Evolutionary conservation across 2,888 invertebrate species (phyloP), one percentile per base, ranked within the genome.

Genomic region (Drosophila koepferae): DNA sequence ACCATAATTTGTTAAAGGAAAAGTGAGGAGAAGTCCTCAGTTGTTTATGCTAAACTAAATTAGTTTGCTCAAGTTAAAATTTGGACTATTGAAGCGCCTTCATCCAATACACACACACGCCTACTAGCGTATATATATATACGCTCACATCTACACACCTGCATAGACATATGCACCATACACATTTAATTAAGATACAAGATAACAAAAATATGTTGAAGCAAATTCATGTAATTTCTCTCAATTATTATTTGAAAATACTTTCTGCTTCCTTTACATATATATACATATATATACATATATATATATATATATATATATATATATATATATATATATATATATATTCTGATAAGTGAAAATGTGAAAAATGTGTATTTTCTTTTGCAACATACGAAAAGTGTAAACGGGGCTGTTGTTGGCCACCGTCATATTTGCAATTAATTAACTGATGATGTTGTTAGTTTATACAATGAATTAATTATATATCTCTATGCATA

Each of bases 41-140:
- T 77, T 78, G 74, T 82, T 72, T 74, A 68, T 67, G 66, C 70
- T 82, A 65, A 89, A 90, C 88, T 83, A 88, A 81, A 85, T 82
- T 90, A 86, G 86, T 89, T 86, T 90, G 89, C 85, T 88, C 88
- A 87, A 84, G 74, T 72, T 73, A 55, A 65, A 64, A 46, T 49
- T 38, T 49, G 71, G 60, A 70, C 70, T 65, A 63, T 61, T 63
- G 74, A 74, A 66, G 44, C 78, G 71, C 71, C 74, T 71, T 78
- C 74, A 78, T 78, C 40, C 48, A 70, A 60, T 43, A 40, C 31
- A 67, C 34, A 54, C 20, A 55, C 53, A 48, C 48, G n/a, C 49
- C n/a, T n/a, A 58, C 56, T 43, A 51, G 9, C 28, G 18, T 23
- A 18, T 54, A 60, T 53, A 36, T 48, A 48, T 23, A 23, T n/a